Conservation (phyloP, 2,797 vertebrate species). For the Huso huso region DNA sequence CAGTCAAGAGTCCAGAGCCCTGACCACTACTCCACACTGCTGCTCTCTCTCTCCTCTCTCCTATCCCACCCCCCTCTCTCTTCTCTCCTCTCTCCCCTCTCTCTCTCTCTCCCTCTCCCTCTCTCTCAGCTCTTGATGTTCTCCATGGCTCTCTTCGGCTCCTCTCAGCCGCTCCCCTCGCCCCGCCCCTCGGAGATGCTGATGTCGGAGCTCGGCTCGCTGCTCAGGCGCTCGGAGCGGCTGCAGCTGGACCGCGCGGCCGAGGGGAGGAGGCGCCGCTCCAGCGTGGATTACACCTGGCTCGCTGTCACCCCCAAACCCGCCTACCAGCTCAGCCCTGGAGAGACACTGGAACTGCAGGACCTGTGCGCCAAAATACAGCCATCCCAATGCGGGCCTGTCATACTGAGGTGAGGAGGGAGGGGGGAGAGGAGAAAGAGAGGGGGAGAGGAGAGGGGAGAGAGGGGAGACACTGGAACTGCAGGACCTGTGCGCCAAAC, state of each 20-base stretch:
- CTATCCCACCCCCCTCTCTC: background rate
- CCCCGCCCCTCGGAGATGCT: slow-evolving; percentile 56
- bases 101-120: background rate
- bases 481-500: slow-evolving; percentile 62
- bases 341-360: slow-evolving; percentile 64
- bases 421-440: too few relatives aligned
- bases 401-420: slow-evolving; percentile 55
- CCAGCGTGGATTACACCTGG: slow-evolving; percentile 68
- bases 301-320: slow-evolving; percentile 46
- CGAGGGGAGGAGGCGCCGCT: slow-evolving; percentile 48
- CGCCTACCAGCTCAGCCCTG: slow-evolving; percentile 57
- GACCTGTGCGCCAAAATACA: slow-evolving; percentile 64
- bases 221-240: slow-evolving; percentile 65
- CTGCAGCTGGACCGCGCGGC: slow-evolving; percentile 55
- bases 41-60: too few relatives aligned
- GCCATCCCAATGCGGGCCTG: slow-evolving; percentile 62
- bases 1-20: too few relatives aligned
- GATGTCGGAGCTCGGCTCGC: slow-evolving; percentile 68
- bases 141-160: slow-evolving; percentile 64
- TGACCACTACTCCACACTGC: too few relatives aligned
- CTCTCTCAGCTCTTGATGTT: slow-evolving; percentile 50
- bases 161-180: slow-evolving; percentile 11
- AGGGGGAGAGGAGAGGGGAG: background rate
- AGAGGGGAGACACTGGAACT: slow-evolving; percentile 64
- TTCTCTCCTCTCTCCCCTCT: too few relatives aligned